A percentile compares a stretch with the other conserved stretches of the same genome.
These are phyloP conservation scores for Gryllus longicercus DNA, from an alignment of 2,888 invertebrate genomes.

Conservation along the genomic window DNA sequence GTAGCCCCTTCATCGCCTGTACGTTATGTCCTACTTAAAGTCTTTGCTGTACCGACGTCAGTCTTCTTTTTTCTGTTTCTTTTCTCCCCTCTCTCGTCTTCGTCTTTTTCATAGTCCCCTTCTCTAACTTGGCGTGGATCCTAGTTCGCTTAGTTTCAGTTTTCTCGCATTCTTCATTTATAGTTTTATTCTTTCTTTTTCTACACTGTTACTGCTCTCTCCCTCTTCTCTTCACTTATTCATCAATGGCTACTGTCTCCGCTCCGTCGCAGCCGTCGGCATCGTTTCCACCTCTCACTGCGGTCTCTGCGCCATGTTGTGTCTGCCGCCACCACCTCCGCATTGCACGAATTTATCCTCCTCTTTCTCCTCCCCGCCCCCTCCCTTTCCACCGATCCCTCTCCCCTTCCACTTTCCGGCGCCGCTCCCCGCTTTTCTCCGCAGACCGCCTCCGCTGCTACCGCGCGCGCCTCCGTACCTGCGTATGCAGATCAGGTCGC, in stretches of 20 bases:
- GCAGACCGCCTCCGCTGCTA: background rate
- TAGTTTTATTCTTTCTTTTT: background rate
- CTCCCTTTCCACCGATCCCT: background rate
- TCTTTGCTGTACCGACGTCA: no score
- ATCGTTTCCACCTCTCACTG: background rate
- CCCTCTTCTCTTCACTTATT: background rate
- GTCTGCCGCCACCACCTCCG: no score
- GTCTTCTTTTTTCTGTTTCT: no score
- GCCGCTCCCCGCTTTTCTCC: background rate
- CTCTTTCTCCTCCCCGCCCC: background rate
- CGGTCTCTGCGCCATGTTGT: no score
- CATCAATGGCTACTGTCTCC: background rate
- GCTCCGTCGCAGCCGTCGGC: background rate
- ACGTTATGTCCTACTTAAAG: background rate
- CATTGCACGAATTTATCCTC: background rate
- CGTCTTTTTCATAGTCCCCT: no score
- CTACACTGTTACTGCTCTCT: background rate
- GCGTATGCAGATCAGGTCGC: slow-evolving; percentile 17
- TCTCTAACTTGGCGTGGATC: no score
- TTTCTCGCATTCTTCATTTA: background rate
- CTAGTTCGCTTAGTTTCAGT: no score
- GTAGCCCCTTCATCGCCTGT: background rate
- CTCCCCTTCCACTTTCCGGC: background rate
- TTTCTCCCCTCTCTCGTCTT: no score
- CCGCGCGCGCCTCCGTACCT: slow-evolving; percentile 1